phyloP scores from a whole-genome alignment of 92 coral and sea anemone species.

The Parazoanthus atlanticus region DNA sequence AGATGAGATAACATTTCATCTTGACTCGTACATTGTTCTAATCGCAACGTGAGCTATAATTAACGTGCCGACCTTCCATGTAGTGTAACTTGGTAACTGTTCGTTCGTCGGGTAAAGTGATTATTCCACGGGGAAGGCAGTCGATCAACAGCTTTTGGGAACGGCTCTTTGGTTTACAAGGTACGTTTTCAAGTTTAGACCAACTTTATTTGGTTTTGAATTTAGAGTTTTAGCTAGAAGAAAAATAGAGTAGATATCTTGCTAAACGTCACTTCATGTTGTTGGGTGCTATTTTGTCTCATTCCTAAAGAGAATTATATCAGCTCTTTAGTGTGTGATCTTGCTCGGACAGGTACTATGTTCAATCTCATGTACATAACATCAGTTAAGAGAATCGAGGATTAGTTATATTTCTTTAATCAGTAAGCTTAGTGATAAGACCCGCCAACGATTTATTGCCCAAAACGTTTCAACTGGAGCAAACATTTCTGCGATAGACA shows the following conservation, averaged over 20 bases:
- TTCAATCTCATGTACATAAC: neutral
- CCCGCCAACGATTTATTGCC: too few relatives aligned
- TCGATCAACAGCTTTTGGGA: neutral
- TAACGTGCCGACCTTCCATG: neutral
- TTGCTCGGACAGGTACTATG: neutral
- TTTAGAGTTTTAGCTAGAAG: neutral
- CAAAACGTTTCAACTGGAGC: neutral
- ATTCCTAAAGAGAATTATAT: neutral
- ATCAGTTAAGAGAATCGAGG: neutral
- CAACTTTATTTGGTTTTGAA: neutral
- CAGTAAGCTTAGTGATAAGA: too few relatives aligned
- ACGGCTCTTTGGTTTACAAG: slow-evolving; percentile 8
- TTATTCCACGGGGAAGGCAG: neutral
- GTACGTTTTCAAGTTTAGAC: neutral
- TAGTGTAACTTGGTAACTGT: neutral
- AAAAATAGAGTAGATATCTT: too few relatives aligned
- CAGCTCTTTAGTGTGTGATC: neutral
- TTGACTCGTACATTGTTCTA: neutral
- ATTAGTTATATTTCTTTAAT: too few relatives aligned
- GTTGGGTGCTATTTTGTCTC: neutral
- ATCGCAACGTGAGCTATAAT: neutral
- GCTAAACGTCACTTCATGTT: neutral
- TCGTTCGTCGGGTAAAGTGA: neutral
- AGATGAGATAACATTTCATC: neutral
- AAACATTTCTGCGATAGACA: too few relatives aligned